phyloP scores from a whole-genome alignment of 2,888 invertebrate genomes.

The Lomographa bimaculata region DNA sequence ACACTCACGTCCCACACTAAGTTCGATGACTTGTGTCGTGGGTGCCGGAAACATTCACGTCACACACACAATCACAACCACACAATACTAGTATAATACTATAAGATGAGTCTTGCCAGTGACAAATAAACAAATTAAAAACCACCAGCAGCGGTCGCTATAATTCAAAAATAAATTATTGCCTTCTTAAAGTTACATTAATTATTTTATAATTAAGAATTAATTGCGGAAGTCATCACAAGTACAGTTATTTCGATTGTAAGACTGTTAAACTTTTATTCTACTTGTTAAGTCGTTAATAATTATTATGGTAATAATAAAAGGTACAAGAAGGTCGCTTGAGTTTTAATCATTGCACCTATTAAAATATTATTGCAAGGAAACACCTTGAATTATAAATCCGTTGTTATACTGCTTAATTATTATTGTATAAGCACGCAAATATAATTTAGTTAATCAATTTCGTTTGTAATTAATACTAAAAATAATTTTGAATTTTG shows the following conservation, averaged over 20 bases:
- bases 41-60: too few relatives aligned
- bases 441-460: constrained; percentile 11
- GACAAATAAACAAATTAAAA: too few relatives aligned
- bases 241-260: constrained; percentile 20
- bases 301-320: constrained; percentile 45
- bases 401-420: constrained; percentile 40
- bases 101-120: too few relatives aligned
- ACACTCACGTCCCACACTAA: too few relatives aligned
- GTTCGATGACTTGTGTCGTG: too few relatives aligned
- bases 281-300: constrained; percentile 38
- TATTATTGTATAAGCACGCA: constrained; percentile 7
- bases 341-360: constrained; percentile 57
- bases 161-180: constrained; percentile 14
- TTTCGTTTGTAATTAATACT: constrained; percentile 9
- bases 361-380: constrained; percentile 62
- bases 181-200: constrained; percentile 5
- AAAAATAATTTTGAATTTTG: too few relatives aligned
- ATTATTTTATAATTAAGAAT: constrained; percentile 15
- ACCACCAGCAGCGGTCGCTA: too few relatives aligned
- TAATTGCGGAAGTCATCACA: constrained; percentile 37
- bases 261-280: constrained; percentile 15
- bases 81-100: too few relatives aligned
- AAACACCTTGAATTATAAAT: constrained; percentile 59
- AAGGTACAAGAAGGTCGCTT: constrained; percentile 51
- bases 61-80: too few relatives aligned